phyloP scores from a whole-genome alignment of 2,797 vertebrate genomes.

The Squalus acanthias region DNA sequence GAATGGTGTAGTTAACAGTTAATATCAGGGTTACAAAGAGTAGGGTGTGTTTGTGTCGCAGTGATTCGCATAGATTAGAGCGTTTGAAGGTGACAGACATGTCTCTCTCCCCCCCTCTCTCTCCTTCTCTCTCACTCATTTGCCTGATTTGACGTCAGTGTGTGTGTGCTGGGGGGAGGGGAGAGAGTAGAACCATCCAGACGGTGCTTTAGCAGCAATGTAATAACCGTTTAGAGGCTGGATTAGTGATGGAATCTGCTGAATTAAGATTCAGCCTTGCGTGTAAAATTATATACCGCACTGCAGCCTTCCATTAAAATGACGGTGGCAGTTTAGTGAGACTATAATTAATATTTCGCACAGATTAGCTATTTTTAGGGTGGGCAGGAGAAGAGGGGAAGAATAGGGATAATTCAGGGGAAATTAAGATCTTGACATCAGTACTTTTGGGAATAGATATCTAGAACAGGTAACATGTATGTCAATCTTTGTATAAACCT shows the following conservation, averaged over 20 bases:
- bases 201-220: background rate
- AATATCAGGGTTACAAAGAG: background rate
- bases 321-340: background rate
- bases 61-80: background rate
- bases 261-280: background rate
- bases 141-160: background rate
- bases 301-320: background rate
- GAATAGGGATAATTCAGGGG: background rate
- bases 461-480: background rate
- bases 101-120: background rate
- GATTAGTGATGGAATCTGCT: constrained; percentile 14
- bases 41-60: background rate
- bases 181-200: background rate
- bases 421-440: background rate
- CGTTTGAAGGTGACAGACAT: background rate
- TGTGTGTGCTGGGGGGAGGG: background rate
- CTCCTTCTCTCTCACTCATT: background rate
- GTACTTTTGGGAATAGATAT: background rate
- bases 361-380: background rate
- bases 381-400: background rate
- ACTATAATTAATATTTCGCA: background rate
- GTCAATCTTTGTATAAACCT: background rate
- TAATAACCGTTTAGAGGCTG: background rate
- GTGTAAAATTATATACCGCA: background rate
- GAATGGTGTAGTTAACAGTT: background rate